These are phyloP conservation scores for Apotomis betuletana DNA, from an alignment of 2,888 invertebrate genomes.

Conservation along the genomic window DNA sequence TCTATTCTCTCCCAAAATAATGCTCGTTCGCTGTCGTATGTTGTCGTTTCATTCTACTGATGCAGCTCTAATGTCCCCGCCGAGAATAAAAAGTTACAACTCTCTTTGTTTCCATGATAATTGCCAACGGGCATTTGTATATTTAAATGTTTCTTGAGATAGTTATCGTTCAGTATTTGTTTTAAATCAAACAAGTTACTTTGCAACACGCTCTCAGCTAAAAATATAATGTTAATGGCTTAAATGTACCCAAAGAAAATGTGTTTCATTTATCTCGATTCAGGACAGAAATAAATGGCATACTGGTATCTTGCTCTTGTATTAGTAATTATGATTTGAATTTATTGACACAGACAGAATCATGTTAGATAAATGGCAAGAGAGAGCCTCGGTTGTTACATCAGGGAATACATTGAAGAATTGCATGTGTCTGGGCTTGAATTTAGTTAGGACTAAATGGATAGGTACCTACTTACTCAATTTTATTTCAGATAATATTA, in stretches of 20 bases:
- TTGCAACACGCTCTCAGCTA: too few relatives aligned
- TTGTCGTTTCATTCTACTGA: neutral
- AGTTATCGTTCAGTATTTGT: neutral
- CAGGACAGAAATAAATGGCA: too few relatives aligned
- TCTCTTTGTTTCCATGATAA: constrained; percentile 3
- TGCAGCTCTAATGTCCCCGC: neutral
- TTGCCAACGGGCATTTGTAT: neutral
- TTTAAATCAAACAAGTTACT: neutral
- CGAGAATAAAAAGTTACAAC: constrained; percentile 16
- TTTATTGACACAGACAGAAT: neutral
- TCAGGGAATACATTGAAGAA: neutral
- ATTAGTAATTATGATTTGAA: neutral
- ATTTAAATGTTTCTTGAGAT: constrained; percentile 20
- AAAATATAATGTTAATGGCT: too few relatives aligned
- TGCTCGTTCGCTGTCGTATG: too few relatives aligned
- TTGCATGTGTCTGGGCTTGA: neutral
- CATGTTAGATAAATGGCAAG: neutral
- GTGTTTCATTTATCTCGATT: too few relatives aligned
- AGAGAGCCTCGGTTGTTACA: neutral
- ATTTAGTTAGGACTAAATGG: too few relatives aligned
- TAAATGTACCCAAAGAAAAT: too few relatives aligned
- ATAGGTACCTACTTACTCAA: too few relatives aligned
- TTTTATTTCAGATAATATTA: too few relatives aligned
- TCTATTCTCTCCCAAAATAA: too few relatives aligned
- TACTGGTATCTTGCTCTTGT: neutral